Conservation (phyloP, 2,113 vertebrate genomes). For the Percina caprodes region DNA sequence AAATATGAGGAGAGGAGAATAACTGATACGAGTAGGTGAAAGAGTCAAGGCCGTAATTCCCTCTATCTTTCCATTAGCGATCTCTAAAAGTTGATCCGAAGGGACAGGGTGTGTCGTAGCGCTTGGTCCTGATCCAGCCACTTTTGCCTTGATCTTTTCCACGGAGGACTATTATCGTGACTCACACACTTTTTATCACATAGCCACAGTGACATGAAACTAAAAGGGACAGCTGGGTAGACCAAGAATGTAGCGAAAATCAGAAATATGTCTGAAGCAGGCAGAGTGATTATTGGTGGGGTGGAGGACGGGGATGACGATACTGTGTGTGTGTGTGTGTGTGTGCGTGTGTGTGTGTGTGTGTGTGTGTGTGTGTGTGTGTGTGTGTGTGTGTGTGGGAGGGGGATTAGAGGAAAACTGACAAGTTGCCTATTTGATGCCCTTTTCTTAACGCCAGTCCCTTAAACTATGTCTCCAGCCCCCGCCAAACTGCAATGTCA, state of each 20-base stretch:
- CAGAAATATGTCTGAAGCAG: conserved; percentile 40
- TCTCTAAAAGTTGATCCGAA: conserved; percentile 20
- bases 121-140: conserved; percentile 39
- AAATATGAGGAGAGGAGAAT: conserved; percentile 25
- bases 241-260: conserved; percentile 43
- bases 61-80: conserved; percentile 26
- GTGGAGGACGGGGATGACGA: conserved; percentile 17
- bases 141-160: conserved; percentile 52
- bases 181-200: conserved; percentile 41
- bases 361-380: not conserved
- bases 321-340: conserved; percentile 4
- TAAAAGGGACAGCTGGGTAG: conserved; percentile 41
- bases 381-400: too few relatives aligned
- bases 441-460: conserved; percentile 18
- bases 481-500: not conserved
- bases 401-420: conserved; percentile 11
- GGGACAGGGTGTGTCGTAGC: conserved; percentile 37
- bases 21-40: conserved; percentile 8
- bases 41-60: conserved; percentile 4
- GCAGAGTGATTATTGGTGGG: conserved; percentile 39
- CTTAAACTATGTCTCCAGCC: not conserved
- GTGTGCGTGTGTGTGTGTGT: not conserved
- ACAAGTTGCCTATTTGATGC: conserved; percentile 16
- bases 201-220: conserved; percentile 45
- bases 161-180: conserved; percentile 33